Base-by-base conservation (phyloP, 2,888 invertebrate genomes). In the Scrobipalpa costella region DNA sequence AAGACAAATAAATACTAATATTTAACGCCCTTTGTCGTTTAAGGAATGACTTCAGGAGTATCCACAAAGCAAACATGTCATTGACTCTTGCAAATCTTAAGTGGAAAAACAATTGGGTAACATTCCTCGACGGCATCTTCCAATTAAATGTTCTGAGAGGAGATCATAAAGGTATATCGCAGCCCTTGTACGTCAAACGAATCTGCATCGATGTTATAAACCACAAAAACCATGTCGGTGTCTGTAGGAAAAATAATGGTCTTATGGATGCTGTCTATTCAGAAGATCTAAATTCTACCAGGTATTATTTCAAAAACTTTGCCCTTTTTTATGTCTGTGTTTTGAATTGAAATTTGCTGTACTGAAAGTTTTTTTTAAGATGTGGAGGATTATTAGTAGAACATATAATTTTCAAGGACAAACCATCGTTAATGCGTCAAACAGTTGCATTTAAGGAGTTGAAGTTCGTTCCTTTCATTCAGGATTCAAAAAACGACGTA, bases 371-470 rank as follows among this genome's bases (percentile, higher is more conserved):
- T n/a, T n/a, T n/a, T n/a, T n/a, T n/a, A n/a, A 75, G 75, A 19
- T 74, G 72, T 52, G 74, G 73, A 11, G 73, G 73, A 7, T 61
- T 74, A 1, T 27, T 65, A 8, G 63, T 71, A 27, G 69, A 73
- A 60, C 57, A 67, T 7, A 59, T 71, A n/a, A 57, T 49, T 13
- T 69, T 68, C 17, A 69, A 68, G 44, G 63, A 64, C 7, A 69
- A 67, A 58, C 64, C 67, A 8, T 40, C 63, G 15, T 19, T 49
- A 0, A 27, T 34, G 33, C 49, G 21, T 5, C 65, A 69, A 34
- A 57, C 58, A 8, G 57, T 68, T 44, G 52, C 61, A 0, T 52
- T 73, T 15, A 69, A 69, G 34, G 58, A 63, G 0, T 58, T 66
- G 6, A 72, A 69, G 21, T 71, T 73, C 49, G 34, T 73, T 7